These are phyloP conservation scores for Microctenopoma steveboyesi DNA, from an alignment of 2,797 vertebrate species.

Conservation along the genomic window DNA sequence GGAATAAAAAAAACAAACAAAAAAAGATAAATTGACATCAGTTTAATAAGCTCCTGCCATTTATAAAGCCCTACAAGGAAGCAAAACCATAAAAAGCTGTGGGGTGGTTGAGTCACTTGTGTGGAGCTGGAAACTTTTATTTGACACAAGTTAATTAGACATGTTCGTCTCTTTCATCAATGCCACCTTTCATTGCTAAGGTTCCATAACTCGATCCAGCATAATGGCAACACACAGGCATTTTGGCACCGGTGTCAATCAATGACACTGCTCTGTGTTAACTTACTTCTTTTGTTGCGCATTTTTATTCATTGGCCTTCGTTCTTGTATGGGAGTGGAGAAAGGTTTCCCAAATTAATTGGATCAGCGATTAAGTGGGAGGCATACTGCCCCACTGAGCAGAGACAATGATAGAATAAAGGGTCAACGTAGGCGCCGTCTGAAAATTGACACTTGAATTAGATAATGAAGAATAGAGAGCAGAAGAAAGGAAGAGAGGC, in stretches of 20 bases:
- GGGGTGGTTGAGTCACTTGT: conserved; percentile 51
- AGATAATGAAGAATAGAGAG: conserved; percentile 74
- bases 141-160: conserved; percentile 77
- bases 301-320: conserved; percentile 75
- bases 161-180: conserved; percentile 68
- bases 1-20: conserved; percentile 4
- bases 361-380: conserved; percentile 84
- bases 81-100: conserved; percentile 53
- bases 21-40: conserved; percentile 62
- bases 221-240: conserved; percentile 72
- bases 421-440: conserved; percentile 60
- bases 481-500: conserved; percentile 60
- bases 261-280: conserved; percentile 72
- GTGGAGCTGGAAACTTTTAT: conserved; percentile 66
- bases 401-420: conserved; percentile 77
- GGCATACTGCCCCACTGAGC: conserved; percentile 74
- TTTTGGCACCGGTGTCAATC: conserved; percentile 84
- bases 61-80: conserved; percentile 63
- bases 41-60: conserved; percentile 60
- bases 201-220: conserved; percentile 66
- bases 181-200: conserved; percentile 62
- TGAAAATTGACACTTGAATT: conserved; percentile 82
- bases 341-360: conserved; percentile 83
- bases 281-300: conserved; percentile 75
- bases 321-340: conserved; percentile 65